These are phyloP conservation scores for Hydractinia symbiolongicarpus DNA, from an alignment of 30 jellyfish, hydroid and myxozoan species.

Conservation along the genomic window DNA sequence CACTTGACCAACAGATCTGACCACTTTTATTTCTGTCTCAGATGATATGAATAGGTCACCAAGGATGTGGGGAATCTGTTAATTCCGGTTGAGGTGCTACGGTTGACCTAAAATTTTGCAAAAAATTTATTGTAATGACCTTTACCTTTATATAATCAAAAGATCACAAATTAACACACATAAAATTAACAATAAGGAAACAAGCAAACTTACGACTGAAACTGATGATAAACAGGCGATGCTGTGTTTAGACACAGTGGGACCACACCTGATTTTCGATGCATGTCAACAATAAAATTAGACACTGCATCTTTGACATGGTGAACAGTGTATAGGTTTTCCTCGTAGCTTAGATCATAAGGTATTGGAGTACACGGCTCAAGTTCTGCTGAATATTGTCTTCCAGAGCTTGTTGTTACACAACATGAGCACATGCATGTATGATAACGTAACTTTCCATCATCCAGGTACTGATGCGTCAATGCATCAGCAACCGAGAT, in stretches of 20 bases:
- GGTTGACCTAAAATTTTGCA: constrained; percentile 53
- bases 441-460: constrained; percentile 82
- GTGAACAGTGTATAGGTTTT: constrained; percentile 69
- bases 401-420: constrained; percentile 49
- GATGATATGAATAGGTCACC: constrained; percentile 30
- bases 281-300: constrained; percentile 61
- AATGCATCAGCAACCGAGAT: constrained; percentile 86
- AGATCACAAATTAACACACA: too few relatives aligned
- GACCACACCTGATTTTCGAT: constrained; percentile 74
- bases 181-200: too few relatives aligned
- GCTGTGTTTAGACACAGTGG: constrained; percentile 87
- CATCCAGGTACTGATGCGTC: constrained; percentile 93
- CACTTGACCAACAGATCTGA: too few relatives aligned
- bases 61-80: constrained; percentile 81
- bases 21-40: too few relatives aligned
- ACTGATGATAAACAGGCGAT: constrained; percentile 83
- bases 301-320: constrained; percentile 68
- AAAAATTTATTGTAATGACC: too few relatives aligned
- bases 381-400: constrained; percentile 79
- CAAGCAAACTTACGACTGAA: constrained; percentile 72
- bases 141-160: too few relatives aligned
- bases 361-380: constrained; percentile 74
- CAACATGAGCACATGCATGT: constrained; percentile 97
- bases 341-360: constrained; percentile 76
- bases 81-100: constrained; percentile 96